These are phyloP conservation scores for Catocala sponsa DNA, from an alignment of 2,888 invertebrate genomes.

Conservation along the genomic window DNA sequence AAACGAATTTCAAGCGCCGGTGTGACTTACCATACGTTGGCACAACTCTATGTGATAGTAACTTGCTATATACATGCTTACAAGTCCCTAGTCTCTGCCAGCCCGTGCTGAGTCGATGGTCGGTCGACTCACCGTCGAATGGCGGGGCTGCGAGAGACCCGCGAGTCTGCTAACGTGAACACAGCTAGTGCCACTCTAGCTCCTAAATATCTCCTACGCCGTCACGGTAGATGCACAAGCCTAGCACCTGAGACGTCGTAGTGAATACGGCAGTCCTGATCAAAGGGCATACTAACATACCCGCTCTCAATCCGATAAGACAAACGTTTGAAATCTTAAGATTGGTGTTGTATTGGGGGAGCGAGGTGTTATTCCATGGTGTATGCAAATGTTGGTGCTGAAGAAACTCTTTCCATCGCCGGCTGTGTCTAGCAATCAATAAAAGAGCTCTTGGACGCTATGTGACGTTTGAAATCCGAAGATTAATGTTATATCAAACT, in stretches of 20 bases:
- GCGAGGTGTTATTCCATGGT: no score
- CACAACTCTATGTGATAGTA: no score
- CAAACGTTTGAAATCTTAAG: not conserved
- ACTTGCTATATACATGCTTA: slow-evolving; percentile 2
- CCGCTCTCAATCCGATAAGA: no score
- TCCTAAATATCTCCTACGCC: no score
- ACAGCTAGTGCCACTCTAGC: not conserved
- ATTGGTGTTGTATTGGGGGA: not conserved
- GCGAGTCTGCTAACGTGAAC: not conserved
- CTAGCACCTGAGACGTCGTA: no score
- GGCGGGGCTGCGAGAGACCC: slow-evolving; percentile 21
- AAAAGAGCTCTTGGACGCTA: not conserved
- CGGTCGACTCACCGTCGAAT: slow-evolving; percentile 28
- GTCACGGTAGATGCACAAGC: no score
- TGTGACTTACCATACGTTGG: no score
- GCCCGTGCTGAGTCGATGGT: slow-evolving; percentile 29
- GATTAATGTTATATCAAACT: not conserved
- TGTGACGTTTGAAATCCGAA: not conserved
- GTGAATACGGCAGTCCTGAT: no score
- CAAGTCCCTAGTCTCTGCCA: slow-evolving; percentile 22
- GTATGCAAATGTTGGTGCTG: no score
- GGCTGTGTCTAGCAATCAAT: not conserved
- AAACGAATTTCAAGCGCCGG: no score
- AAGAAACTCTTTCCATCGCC: no score
- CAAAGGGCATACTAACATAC: no score